These are phyloP conservation scores for Terebella lapidaria DNA, from an alignment of 2,888 invertebrate genomes.

Conservation along the genomic window DNA sequence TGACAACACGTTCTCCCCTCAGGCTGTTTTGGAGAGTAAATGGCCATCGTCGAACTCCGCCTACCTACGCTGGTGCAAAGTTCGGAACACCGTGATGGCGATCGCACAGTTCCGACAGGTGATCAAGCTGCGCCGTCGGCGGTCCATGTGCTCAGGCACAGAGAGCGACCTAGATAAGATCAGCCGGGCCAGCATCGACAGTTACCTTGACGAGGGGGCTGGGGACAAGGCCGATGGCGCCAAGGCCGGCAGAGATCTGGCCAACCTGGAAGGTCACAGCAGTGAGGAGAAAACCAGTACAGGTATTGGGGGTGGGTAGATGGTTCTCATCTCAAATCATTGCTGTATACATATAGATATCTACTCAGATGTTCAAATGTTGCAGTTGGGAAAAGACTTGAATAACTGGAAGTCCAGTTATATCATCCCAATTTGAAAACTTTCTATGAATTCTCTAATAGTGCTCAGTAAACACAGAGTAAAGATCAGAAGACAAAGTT, in stretches of 20 bases:
- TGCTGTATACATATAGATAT: too few relatives aligned
- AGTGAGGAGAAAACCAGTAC: constrained; percentile 9
- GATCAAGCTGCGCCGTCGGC: constrained; percentile 30
- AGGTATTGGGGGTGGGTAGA: too few relatives aligned
- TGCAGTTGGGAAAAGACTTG: too few relatives aligned
- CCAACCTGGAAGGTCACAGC: background rate
- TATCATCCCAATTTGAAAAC: too few relatives aligned
- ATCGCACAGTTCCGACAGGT: constrained; percentile 77
- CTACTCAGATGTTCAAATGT: too few relatives aligned
- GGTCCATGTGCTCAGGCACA: constrained; percentile 42
- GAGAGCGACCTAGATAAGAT: constrained; percentile 47
- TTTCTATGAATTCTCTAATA: too few relatives aligned
- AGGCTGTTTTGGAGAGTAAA: constrained; percentile 82
- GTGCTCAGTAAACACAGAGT: too few relatives aligned
- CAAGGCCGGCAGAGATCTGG: background rate
- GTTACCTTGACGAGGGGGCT: constrained; percentile 36
- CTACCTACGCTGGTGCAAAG: constrained; percentile 85
- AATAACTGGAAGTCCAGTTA: too few relatives aligned
- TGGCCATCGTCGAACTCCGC: constrained; percentile 81
- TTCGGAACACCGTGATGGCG: constrained; percentile 84
- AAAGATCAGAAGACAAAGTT: too few relatives aligned
- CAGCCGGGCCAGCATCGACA: constrained; percentile 47
- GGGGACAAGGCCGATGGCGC: constrained; percentile 2
- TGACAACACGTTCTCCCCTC: background rate
- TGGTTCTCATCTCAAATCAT: too few relatives aligned